Base-by-base conservation (phyloP, 2,888 invertebrate species). In the Perithous albicinctus region DNA sequence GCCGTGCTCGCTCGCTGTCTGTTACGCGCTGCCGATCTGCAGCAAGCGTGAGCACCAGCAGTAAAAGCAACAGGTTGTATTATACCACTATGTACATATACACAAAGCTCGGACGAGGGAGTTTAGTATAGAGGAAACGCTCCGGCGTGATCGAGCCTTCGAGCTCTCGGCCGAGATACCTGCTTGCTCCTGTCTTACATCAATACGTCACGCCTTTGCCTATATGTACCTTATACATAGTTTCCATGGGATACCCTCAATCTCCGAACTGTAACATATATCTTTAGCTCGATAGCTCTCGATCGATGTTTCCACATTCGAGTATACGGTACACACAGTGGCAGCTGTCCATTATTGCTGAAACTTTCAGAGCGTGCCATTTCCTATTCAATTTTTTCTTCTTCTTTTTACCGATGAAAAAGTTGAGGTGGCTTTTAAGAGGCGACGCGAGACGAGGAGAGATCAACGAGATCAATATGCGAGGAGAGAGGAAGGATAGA, bases 11-110 rank as follows among this genome's bases (percentile, higher is more conserved):
- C n/a, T 8, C 56, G 72, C 72, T 66, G 76, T 87, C 87, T 84
- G 86, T 89, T 88, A 87, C 86, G 78, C 86, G 87, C 88, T 89
- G 86, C 87, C 87, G 86, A 88, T 86, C 69, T 73, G 64, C 64
- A 74, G 73, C 38, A 46, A 75, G 48, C 59, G 66, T 78, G 61
- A 63, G 76, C 61, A 77, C 63, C 77, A 76, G 29, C 72, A 63
- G 73, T 69, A 63, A 56, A 70, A 64, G 69, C 75, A 79, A 79
- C 77, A 84, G 78, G 80, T 80, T 83, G 83, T 74, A 75, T 67
- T 73, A 41, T 18, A 51, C 51, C 32, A 46, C 77, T 43, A 20
- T 56, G 54, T 32, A 63, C 69, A 43, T 46, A 32, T 35, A 18
- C 20, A 10, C 54, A n/a, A n/a, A n/a, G 12, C 51, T 46, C n/a